Evolutionary conservation across 2,113 vertebrate species (phyloP), one percentile per base, ranked within the genome.

Genomic region (Ancistrus triradiatus): DNA sequence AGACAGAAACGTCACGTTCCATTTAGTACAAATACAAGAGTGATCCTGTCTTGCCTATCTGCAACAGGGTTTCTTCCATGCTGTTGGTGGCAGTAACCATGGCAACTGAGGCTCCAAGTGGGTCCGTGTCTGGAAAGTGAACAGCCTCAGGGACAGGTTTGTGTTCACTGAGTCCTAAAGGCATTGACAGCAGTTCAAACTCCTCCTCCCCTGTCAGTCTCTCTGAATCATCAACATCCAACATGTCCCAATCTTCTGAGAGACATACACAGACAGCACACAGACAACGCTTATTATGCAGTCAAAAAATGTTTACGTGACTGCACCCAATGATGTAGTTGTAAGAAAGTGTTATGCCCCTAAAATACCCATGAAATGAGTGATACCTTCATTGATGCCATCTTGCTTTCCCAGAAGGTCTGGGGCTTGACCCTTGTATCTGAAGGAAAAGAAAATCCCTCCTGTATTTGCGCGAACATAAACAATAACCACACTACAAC

Each of bases 31-130:
- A 17, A 25, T 7, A 3, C 17, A 14, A 4, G n/a, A 4, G 14
- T 56, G 35, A 38, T 17, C 1, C 35, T 24, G 52, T 19, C 74
- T 78, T 78, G 96, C 95, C 95, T 78, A 98, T 98, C 73, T 98
- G 96, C 82, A 98, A 90, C 19, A 98, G 37, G 0, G 94, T 98
- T 77, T 98, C 96, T 66, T 98, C 96, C 95, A 98, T 98, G 66
- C 92, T 97, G 82, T 98, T 98, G 73, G 94, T 92, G 63, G 96
- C 96, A 0, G 95, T 98, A 74, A 98, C 93, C 96, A 98, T 98
- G 44, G 96, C 95, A 7, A 98, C 83, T 0, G 95, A 95, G 35
- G 96, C 94, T 31, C 96, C 96, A 4, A 98, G 80, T 0, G 96
- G 96, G 75, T 98, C 96, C 17, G 92, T 98, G 81, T 98, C 95